Base-by-base conservation (phyloP, 2,797 vertebrate species). In the Enteromius anoplus region DNA sequence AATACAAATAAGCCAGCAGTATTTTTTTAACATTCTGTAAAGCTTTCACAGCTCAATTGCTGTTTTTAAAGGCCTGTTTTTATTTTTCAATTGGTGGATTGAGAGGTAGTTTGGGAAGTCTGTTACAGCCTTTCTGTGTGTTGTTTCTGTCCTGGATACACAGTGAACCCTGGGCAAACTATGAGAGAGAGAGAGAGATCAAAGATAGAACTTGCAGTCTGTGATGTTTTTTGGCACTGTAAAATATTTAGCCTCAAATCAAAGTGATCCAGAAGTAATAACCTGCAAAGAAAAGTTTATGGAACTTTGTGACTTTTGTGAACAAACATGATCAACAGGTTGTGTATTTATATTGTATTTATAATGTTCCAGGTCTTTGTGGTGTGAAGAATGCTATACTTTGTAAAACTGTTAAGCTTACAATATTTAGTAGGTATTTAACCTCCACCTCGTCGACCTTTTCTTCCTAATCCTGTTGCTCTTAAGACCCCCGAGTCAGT, bases 41-140 rank as follows among this genome's bases (percentile, higher is more conserved):
- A 88, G 94, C 92, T 95, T 95, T 93, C 87, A 93, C 91, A 94
- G 93, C 91, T 93, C 89, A 94, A 94, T 90, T 91, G 93, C 88
- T 94, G 93, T 94, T 93, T 95, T 94, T 84, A 95, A 90, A 93
- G 88, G 92, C 84, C 86, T 94, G 93, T 94, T 95, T 90, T 94
- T 94, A 93, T 93, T 94, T 95, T 95, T 93, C 92, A 94, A 94
- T 93, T 89, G 94, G 85, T 89, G 92, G 92, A 93, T 93, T 92
- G 92, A 86, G 90, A 86, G 91, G 88, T 89, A 88, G 90, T 92
- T 93, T 93, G 88, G 87, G 84, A 91, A 89, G 80, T 87, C 86
- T 76, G 81, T 81, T 26, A 88, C 85, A 53, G 82, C 84, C 90
- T 92, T 91, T 89, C 80, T 68, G 85, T 42, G 81, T 94, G 93